Evolutionary conservation across 2,888 invertebrate genomes (phyloP), one percentile per base, ranked within the genome.

Genomic region (Slavum lentiscoides): DNA sequence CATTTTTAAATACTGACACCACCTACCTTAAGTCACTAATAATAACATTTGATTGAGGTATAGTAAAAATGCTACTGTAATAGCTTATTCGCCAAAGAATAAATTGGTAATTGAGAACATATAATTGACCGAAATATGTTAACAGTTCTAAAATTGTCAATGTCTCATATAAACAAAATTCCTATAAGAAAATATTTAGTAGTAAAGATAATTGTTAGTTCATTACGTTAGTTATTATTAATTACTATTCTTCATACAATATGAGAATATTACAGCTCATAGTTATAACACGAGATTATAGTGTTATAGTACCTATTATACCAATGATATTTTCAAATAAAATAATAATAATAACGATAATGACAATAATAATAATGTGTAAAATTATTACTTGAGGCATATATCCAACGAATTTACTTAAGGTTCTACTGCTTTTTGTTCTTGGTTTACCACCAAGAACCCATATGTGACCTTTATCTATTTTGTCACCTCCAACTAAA

Each of bases 391-490:
- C 77, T 64, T 80, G 77, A 55, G 77, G 77, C 77, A 80, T 80
- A 43, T 80, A 80, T 2, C 77, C 77, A n/a, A 58, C 39, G 8
- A 23, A 13, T 37, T 55, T 55, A 17, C 62, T 80, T 64, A 80
- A 64, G 1, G 77, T 64, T 58, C 55, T 72, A 39, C 70, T 80
- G 30, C 23, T 70, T 64, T 77, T 80, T 37, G 77, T 62, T 70
- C 37, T 62, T 15, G 77, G 77, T 72, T 58, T 55, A 39, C 77
- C 77, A 0, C 77, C 77, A 19, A 77, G 69, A n/a, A 80, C 70
- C 77, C 77, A 80, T 62, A 80, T 80, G 19, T 80, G 64, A 13
- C 77, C 77, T 70, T 62, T 70, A 23, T 80, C 77, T 6, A 80
- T 15, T 37, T 64, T 30, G 39, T 64, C 23, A n/a, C 70, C 23